phyloP scores from a whole-genome alignment of 30 jellyfish, hydroid and myxozoan species.

The Aurelia coerulea region DNA sequence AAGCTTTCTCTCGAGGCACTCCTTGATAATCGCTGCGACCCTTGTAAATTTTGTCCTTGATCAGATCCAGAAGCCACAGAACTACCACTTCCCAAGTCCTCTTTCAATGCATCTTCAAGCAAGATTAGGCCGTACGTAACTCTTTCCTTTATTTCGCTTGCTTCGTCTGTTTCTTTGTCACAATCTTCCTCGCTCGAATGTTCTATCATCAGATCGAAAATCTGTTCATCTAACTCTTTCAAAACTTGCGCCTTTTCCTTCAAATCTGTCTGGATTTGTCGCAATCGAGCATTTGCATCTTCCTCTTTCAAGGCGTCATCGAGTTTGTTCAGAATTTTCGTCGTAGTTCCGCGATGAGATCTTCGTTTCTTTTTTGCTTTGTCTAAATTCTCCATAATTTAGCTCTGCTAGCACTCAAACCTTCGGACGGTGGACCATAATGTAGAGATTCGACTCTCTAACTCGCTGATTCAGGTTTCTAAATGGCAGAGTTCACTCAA shows the following conservation, averaged over 20 bases:
- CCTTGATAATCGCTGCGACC: constrained; percentile 29
- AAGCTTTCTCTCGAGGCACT: constrained; percentile 21
- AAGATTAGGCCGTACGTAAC: constrained; percentile 4
- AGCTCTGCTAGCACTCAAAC: neutral
- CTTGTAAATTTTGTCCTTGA: constrained; percentile 1
- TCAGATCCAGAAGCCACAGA: constrained; percentile 24
- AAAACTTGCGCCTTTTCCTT: no score
- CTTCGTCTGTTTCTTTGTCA: constrained; percentile 19
- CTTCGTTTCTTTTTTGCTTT: constrained; percentile 11
- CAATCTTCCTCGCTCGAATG: constrained; percentile 13
- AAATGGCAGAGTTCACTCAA: no score
- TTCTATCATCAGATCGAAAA: constrained; percentile 23
- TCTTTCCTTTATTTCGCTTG: constrained; percentile 7
- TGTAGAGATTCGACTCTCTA: no score
- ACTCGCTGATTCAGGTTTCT: no score
- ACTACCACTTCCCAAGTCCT: constrained; percentile 1
- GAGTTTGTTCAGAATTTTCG: constrained; percentile 14
- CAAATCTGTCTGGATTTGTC: constrained; percentile 18
- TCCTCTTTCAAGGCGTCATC: constrained; percentile 28
- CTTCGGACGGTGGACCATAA: constrained; percentile 24
- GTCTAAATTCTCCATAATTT: neutral
- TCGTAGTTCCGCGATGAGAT: constrained; percentile 29
- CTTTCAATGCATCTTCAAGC: constrained; percentile 29
- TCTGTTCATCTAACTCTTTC: constrained; percentile 14
- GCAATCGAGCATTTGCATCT: neutral